Evolutionary conservation across 37 sponge, comb jelly and placozoan genomes (phyloP).

Genomic region (Bolinopsis microptera): DNA sequence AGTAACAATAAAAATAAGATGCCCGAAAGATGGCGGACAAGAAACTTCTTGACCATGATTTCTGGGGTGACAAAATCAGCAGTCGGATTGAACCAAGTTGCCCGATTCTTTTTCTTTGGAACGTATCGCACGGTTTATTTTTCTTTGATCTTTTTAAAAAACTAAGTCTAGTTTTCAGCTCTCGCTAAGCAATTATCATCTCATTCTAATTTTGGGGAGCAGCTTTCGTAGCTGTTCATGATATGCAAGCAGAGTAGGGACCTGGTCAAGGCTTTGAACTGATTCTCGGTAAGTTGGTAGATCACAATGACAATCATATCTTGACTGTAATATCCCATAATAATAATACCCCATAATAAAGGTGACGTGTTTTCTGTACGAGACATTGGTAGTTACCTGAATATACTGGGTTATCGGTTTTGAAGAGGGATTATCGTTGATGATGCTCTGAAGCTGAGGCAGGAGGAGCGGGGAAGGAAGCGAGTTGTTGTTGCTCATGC

Average conservation of each 20-base stretch:
- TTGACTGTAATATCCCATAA: not conserved
- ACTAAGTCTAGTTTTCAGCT: not conserved
- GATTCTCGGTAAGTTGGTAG: not conserved
- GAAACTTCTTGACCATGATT: not conserved
- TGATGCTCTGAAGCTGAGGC: constrained; percentile 59
- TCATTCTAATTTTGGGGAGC: not conserved
- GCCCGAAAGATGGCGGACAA: no score
- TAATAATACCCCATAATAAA: no score
- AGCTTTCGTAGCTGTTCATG: not conserved
- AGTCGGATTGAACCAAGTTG: not conserved
- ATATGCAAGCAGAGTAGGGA: not conserved
- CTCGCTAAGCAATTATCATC: not conserved
- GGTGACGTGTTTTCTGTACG: no score
- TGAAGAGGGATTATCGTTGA: constrained; percentile 48
- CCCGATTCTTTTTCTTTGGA: not conserved
- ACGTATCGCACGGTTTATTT: not conserved
- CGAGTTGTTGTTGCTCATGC: not conserved
- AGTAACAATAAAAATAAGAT: no score
- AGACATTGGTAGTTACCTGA: constrained; percentile 17
- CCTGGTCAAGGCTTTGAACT: not conserved
- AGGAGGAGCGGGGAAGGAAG: constrained; percentile 25
- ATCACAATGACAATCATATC: not conserved
- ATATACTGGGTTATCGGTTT: constrained; percentile 65
- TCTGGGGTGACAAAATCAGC: not conserved
- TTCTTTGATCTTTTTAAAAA: not conserved